Conservation (phyloP, 2,888 invertebrate species). For the Drosophila pegasa region DNA sequence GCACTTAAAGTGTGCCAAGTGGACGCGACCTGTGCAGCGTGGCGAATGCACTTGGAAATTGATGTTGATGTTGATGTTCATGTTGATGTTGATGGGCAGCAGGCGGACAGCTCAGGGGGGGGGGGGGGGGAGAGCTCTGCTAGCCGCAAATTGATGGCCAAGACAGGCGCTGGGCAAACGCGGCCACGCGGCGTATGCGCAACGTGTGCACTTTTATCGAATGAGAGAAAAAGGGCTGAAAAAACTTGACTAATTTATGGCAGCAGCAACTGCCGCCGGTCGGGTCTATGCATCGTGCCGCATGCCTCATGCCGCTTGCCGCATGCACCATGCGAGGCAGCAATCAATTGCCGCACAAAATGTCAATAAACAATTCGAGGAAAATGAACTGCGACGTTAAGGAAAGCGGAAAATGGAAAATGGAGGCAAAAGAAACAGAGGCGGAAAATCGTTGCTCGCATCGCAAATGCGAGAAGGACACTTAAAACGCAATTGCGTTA, state of each 20-base stretch:
- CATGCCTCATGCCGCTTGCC: not conserved
- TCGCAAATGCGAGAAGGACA: constrained; percentile 26
- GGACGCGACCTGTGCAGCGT: constrained; percentile 61
- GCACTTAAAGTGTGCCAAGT: constrained; percentile 46
- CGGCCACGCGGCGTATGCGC: constrained; percentile 60
- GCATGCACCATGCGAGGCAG: constrained; percentile 39
- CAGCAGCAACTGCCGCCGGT: not conserved
- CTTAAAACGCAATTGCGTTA: constrained; percentile 76
- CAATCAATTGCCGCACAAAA: constrained; percentile 70
- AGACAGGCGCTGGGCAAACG: constrained; percentile 13
- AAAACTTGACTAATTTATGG: constrained; percentile 73
- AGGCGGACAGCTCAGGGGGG: no score
- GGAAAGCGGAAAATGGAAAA: not conserved
- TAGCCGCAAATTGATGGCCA: constrained; percentile 50
- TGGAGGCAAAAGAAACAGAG: not conserved
- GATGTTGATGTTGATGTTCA: constrained; percentile 47
- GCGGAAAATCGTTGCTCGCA: constrained; percentile 15
- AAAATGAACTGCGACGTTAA: constrained; percentile 49
- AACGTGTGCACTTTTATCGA: constrained; percentile 72
- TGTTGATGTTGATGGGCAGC: constrained; percentile 51
- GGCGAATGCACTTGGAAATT: constrained; percentile 67
- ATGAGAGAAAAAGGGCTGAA: constrained; percentile 12
- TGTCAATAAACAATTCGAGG: constrained; percentile 71
- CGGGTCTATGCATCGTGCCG: no score
- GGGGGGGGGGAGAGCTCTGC: no score